A percentile compares a stretch with the other conserved stretches of the same genome.
These are phyloP conservation scores for Steinernema scapterisci DNA, from an alignment of 2,888 invertebrate genomes.

Conservation along the genomic window DNA sequence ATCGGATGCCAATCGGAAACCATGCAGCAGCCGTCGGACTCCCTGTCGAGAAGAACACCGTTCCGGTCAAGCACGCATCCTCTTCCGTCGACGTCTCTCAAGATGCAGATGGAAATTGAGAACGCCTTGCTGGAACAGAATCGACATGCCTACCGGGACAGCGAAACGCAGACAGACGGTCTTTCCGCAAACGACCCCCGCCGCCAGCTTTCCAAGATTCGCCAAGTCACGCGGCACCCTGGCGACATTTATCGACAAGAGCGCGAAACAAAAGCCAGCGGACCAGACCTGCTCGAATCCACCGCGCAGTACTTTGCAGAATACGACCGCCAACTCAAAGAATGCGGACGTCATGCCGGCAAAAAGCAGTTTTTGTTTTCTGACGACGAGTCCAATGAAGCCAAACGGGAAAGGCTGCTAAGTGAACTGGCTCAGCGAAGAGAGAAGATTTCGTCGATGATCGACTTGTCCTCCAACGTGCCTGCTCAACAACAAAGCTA, in stretches of 20 bases:
- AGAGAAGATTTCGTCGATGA: slow-evolving; percentile 71
- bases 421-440: slow-evolving; percentile 74
- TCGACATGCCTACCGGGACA: slow-evolving; percentile 43
- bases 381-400: slow-evolving; percentile 72
- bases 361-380: slow-evolving; percentile 48
- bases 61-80: slow-evolving; percentile 26
- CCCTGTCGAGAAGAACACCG: slow-evolving; percentile 34
- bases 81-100: slow-evolving; percentile 42
- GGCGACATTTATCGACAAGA: not conserved
- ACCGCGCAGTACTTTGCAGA: slow-evolving; percentile 61
- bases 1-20: slow-evolving; percentile 40
- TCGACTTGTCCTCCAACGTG: slow-evolving; percentile 43
- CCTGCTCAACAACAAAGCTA: not conserved
- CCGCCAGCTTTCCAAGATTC: slow-evolving; percentile 33
- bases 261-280: slow-evolving; percentile 31
- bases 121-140: slow-evolving; percentile 29
- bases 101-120: slow-evolving; percentile 45
- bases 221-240: not conserved
- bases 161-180: slow-evolving; percentile 49
- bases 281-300: slow-evolving; percentile 55
- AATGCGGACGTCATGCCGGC: slow-evolving; percentile 44
- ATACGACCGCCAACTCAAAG: slow-evolving; percentile 59
- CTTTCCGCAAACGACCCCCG: slow-evolving; percentile 28
- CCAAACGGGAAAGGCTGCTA: slow-evolving; percentile 72
- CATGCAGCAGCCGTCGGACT: slow-evolving; percentile 32